Percentiles rank a stretch among this genome's conserved stretches.
Evolutionary conservation across 2,797 vertebrate species (phyloP).

Genomic region (Pampus argenteus): DNA sequence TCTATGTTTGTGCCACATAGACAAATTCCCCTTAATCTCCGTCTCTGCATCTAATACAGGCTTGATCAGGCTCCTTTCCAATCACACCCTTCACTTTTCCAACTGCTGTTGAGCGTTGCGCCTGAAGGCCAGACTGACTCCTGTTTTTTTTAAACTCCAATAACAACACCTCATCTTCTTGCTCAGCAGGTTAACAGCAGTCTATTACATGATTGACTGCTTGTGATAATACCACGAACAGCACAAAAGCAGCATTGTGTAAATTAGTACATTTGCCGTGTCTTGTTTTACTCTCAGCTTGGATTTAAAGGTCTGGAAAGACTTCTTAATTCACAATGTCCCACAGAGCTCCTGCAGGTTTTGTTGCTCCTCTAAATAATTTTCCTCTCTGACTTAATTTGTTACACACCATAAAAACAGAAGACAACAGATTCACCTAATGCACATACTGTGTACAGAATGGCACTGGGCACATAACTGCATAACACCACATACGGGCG

Average conservation of each 20-base stretch:
- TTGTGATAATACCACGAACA: conserved; percentile 42
- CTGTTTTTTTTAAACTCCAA: conserved; percentile 13
- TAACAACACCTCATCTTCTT: conserved; percentile 50
- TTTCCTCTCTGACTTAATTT: conserved; percentile 48
- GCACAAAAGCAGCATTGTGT: conserved; percentile 40
- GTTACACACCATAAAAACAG: conserved; percentile 52
- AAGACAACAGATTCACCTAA: conserved; percentile 38
- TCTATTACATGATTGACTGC: conserved; percentile 69
- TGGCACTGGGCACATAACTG: conserved; percentile 21
- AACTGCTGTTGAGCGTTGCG: neutral
- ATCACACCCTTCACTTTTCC: neutral
- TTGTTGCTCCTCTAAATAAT: conserved; percentile 53
- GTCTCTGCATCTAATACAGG: conserved; percentile 1
- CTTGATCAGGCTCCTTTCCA: conserved; percentile 20
- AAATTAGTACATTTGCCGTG: conserved; percentile 44
- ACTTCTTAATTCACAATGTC: conserved; percentile 47
- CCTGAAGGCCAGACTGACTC: conserved; percentile 20
- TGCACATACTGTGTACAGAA: conserved; percentile 20
- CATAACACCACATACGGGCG: conserved; percentile 19
- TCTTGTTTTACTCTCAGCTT: conserved; percentile 38
- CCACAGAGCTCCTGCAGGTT: conserved; percentile 56
- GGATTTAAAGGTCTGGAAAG: conserved; percentile 46
- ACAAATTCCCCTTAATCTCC: neutral
- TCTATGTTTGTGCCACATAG: neutral
- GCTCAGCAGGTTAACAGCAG: conserved; percentile 64